phyloP scores from a whole-genome alignment of 2,113 vertebrate genomes.

The Apteryx owenii region DNA sequence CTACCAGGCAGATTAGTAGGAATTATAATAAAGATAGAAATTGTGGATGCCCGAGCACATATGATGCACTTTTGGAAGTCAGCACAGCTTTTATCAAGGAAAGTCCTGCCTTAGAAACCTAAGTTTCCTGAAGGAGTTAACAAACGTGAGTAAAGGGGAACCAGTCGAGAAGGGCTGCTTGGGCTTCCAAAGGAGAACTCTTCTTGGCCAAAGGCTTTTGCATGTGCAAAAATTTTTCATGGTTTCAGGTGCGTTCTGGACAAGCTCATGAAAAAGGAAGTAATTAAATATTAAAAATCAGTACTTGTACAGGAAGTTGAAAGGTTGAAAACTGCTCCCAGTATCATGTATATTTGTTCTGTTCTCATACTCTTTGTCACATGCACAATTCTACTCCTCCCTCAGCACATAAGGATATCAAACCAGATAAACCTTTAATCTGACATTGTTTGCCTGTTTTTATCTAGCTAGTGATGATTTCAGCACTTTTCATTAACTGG shows the following conservation, averaged over 20 bases:
- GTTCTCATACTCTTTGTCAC: background rate
- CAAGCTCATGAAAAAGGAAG: background rate
- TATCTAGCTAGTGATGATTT: background rate
- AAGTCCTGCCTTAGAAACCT: background rate
- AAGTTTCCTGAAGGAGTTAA: background rate
- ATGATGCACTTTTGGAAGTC: background rate
- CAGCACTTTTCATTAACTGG: background rate
- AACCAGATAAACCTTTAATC: background rate
- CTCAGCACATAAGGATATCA: background rate
- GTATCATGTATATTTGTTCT: background rate
- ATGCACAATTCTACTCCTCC: background rate
- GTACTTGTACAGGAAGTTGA: background rate
- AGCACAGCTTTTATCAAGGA: background rate
- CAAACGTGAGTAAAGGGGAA: background rate
- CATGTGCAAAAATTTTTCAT: background rate
- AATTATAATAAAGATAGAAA: background rate
- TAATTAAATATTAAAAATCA: background rate
- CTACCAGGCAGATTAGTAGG: background rate
- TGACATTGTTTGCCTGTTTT: background rate
- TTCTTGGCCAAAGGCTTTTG: background rate
- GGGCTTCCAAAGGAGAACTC: background rate
- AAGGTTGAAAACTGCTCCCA: background rate
- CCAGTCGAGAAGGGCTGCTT: accelerated
- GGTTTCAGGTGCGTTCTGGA: background rate
- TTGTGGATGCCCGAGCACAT: background rate